Evolutionary conservation across 2,888 invertebrate genomes (phyloP), one percentile per base, ranked within the genome.

Genomic region (Eupeodes latifasciatus): DNA sequence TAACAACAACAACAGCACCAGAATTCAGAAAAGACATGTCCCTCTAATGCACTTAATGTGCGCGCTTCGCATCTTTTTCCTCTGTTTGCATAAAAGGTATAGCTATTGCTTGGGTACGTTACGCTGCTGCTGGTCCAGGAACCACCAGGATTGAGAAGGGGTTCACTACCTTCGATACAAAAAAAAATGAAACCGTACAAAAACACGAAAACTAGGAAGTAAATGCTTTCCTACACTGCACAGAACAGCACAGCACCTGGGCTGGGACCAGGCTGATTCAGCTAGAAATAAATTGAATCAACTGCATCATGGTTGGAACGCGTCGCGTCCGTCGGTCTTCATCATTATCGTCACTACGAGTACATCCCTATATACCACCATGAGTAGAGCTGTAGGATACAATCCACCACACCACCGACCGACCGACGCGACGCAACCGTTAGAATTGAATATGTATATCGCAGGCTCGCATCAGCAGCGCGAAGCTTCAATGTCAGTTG

Each of bases 381-480:
- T 74, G 72, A 34, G 57, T 27, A 27, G 4, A 47, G 47, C 10
- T 47, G 27, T 27, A 47, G 47, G 0, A 19, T 2, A 44, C 34
- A 53, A 79, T 27, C 71, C 61, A 88, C 88, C 40, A 40, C 40
- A 40, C 40, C 40, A 40, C 9, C 40, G 40, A 19, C 36, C 36
- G 2, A 7, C 40, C 27, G 3, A 27, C 3, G 27, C 1, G 27
- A 27, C 27, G 27, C 3, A 0, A 7, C 40, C 88, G 88, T 88
- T 88, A 88, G 88, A 85, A 88, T 88, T 88, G 88, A 88, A 88
- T 88, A 88, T 88, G 88, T 88, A 88, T 88, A 85, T 84, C 88
- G 81, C 53, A 64, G 47, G 27, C 47, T 84, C 69, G 64, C 85
- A 88, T 84, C 87, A 77, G 62, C 87, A 77, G 62, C 81, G 74